Evolutionary conservation across 1,140 invertebrate species (phyloP), one percentile per base, ranked within the genome.

Genomic region (Danaus melanippus): DNA sequence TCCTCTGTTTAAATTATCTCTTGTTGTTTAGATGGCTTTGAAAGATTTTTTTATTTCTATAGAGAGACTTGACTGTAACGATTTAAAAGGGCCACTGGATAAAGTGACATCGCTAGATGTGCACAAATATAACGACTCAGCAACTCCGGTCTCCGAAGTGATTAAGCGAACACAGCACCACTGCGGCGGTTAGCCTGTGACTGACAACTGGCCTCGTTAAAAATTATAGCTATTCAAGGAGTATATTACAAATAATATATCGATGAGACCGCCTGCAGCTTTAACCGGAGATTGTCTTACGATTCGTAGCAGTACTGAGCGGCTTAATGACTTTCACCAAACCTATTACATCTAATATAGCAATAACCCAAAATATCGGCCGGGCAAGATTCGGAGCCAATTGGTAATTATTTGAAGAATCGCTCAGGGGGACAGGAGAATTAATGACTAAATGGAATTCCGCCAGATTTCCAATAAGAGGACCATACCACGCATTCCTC

Each of bases 151-250:
- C 49, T 45, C 46, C 49, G 46, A 32, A 32, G 65, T 74, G 63
- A 74, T 77, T 75, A 77, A 75, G 74, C 74, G 46, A 15, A 62
- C 69, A 53, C 53, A 53, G 71, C 71, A 50, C 45, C 58, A 51
- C 53, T 55, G 7, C 49, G 10, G 46, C 42, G 46, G 46, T 56
- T 49, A 56, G 46, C 40, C 46, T 50, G 49, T 56, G 53, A 56
- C 53, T 47, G 53, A 46, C 53, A 48, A 46, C 46, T 56, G 42
- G 46, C 8, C 17, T 56, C 53, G 46, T 49, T 56, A 49, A 32
- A 48, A 49, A 56, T 56, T 49, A 56, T 56, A 49, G 21, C 53
- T 10, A 8, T 32, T 32, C 21, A 32, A 32, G 21, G 21, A 5
- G 21, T 2, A 1, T 32, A 32, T 32, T 32, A 32, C 21, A 32